Evolutionary conservation across 1,140 invertebrate genomes (phyloP), one percentile per base, ranked within the genome.

Genomic region (Heliconius congener): DNA sequence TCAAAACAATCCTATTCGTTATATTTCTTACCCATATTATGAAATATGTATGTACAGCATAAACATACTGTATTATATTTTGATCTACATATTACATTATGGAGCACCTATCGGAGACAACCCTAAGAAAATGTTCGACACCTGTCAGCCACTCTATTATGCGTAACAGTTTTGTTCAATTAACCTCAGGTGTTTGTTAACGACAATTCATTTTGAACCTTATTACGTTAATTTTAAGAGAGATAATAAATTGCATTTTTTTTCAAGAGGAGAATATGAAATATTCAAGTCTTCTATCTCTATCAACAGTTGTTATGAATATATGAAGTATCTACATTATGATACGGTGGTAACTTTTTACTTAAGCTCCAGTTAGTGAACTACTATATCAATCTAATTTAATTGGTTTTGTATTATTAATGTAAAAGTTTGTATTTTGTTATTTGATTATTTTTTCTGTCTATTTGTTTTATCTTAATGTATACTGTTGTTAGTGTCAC

Each of bases 81-180:
- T 66, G 23, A 66, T 66, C 60, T 16, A 66, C 60, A 66, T 66
- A 66, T 30, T 66, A 66, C 27, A 66, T 66, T 66, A 66, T 66
- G 60, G 60, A 66, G 30, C 60, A 66, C 23, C 60, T 30, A 66
- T 66, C 60, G 75, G 52, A 75, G 74, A 76, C 74, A 76, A 76
- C 75, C 34, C 39, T 76, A 50, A 71, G 75, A 76, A 75, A 76
- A 71, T 76, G 75, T 60, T 57, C 60, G 75, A 76, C 75, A 76
- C 75, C 75, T 76, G 75, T 66, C 66, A 76, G 42, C 73, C 50
- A 74, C 75, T 76, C 23, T 30, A 76, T 70, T 76, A 76, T 76
- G 66, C 66, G 66, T 76, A 76, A 76, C 66, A 66, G 66, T 39
- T 60, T 76, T 70, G 66, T 76, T 71, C 75, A 70, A 76, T 66